Conservation (phyloP, 2,797 vertebrate species). For the Argentina silus region DNA sequence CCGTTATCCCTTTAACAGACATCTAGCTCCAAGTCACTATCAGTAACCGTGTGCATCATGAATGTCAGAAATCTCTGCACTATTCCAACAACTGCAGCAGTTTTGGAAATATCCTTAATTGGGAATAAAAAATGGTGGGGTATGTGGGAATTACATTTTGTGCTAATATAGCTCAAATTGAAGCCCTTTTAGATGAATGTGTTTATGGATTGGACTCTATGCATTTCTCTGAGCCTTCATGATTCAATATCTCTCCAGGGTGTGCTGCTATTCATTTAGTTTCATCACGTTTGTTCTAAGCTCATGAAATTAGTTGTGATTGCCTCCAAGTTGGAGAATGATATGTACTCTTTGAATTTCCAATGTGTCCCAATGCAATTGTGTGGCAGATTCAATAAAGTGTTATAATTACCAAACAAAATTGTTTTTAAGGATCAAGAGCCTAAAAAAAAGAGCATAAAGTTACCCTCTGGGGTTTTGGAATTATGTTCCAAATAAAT, state of each 20-base stretch:
- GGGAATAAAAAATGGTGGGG: neutral
- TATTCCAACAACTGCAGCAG: neutral
- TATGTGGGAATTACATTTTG: neutral
- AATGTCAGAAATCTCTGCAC: neutral
- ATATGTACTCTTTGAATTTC: slow-evolving; percentile 27
- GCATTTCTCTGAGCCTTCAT: slow-evolving; percentile 53
- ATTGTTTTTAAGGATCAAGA: slow-evolving; percentile 2
- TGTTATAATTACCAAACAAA: slow-evolving; percentile 42
- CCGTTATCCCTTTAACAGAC: neutral
- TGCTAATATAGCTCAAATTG: slow-evolving; percentile 30
- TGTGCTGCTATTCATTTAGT: slow-evolving; percentile 30
- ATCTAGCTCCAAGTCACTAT: neutral
- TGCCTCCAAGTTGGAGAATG: slow-evolving; percentile 22
- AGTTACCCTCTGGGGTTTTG: slow-evolving; percentile 10
- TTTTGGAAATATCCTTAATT: neutral
- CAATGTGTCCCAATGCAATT: slow-evolving; percentile 26
- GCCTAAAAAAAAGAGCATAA: neutral
- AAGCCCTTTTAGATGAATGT: slow-evolving; percentile 20
- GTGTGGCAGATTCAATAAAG: slow-evolving; percentile 43
- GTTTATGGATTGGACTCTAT: slow-evolving; percentile 32
- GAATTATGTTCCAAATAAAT: slow-evolving; percentile 2
- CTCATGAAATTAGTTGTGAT: slow-evolving; percentile 41
- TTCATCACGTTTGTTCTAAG: slow-evolving; percentile 11
- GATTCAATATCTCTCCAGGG: slow-evolving; percentile 29
- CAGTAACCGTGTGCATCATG: neutral